Conservation (phyloP, 1,140 invertebrate species). For the Platorchestia sp. region DNA sequence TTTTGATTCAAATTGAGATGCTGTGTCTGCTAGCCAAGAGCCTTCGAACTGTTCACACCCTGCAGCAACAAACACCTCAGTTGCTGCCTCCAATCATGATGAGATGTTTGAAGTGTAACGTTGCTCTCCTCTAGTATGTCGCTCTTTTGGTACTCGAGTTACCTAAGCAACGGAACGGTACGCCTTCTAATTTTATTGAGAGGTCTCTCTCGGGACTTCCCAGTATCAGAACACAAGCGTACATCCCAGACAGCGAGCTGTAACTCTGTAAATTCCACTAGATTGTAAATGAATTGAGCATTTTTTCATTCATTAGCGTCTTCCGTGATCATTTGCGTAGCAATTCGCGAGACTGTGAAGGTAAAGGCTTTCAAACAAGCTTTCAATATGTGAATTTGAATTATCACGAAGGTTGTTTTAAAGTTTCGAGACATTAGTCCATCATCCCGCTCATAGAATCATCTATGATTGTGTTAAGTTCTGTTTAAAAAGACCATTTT, state of each 20-base stretch:
- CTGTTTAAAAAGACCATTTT: too few relatives aligned
- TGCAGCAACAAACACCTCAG: not conserved
- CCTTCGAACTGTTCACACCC: not conserved
- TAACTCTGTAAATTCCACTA: not conserved
- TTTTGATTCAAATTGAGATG: not conserved
- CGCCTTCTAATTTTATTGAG: not conserved
- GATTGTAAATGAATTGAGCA: not conserved
- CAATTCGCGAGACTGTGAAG: not conserved
- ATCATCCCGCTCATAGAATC: too few relatives aligned
- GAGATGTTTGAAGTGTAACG: not conserved
- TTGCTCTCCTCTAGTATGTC: not conserved
- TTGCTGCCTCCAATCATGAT: not conserved
- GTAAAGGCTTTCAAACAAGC: not conserved
- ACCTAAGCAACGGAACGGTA: not conserved
- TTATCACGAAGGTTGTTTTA: not conserved
- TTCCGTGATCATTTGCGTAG: not conserved
- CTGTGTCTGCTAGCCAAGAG: not conserved
- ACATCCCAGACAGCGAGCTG: not conserved
- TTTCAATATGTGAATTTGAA: not conserved
- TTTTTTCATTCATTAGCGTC: not conserved
- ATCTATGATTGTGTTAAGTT: too few relatives aligned
- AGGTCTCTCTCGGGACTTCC: not conserved
- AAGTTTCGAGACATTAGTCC: too few relatives aligned
- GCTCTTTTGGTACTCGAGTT: not conserved
- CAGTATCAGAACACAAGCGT: not conserved